Base-by-base conservation (phyloP, 2,113 vertebrate genomes). In the Oryzias melastigma region DNA sequence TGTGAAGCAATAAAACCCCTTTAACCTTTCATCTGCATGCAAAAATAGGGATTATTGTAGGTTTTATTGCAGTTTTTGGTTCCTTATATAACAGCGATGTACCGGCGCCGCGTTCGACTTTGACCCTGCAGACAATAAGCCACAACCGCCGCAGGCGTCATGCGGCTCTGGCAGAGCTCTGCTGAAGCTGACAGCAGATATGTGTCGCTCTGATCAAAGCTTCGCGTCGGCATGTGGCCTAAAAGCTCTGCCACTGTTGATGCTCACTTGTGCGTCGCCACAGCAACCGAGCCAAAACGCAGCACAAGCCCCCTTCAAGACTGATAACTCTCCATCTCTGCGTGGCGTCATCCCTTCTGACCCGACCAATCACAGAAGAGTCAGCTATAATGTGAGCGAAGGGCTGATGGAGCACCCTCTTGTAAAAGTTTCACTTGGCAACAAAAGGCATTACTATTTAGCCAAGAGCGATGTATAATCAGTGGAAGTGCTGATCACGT, bases 211-310 rank as follows among this genome's bases (percentile, higher is more conserved):
- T 53, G 56, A 62, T 52, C 52, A 73, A 62, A 68, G 62, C 64
- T 4, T 13, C 2, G 51, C 42, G 64, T 66, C 24, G 20, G 64
- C 42, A 47, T 52, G 60, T 69, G 68, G 16, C 43, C 56, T 64
- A 19, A 45, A 52, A 78, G 53, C 53, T 62, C 64, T 57, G 52
- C 64, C 54, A 65, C 14, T 46, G 74, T 54, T 57, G 59, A 44
- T 54, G 61, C 49, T 61, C 48, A 57, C 62, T 73, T 67, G 44
- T 53, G 53, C 35, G 70, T 62, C 71, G 70, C 77, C 80, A 74
- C 1, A 22, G 27, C 73, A 58, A 83, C 62, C 6, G 18, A 10
- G 27, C 41, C 19, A 7, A 18, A 19, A 68, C 43, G 45, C 57
- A 63, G 29, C 47, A 56, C 49, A 17, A 8, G 42, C 29, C 40